phyloP scores from a whole-genome alignment of 30 jellyfish, hydroid and myxozoan genomes.

The Turritopsis dohrnii region DNA sequence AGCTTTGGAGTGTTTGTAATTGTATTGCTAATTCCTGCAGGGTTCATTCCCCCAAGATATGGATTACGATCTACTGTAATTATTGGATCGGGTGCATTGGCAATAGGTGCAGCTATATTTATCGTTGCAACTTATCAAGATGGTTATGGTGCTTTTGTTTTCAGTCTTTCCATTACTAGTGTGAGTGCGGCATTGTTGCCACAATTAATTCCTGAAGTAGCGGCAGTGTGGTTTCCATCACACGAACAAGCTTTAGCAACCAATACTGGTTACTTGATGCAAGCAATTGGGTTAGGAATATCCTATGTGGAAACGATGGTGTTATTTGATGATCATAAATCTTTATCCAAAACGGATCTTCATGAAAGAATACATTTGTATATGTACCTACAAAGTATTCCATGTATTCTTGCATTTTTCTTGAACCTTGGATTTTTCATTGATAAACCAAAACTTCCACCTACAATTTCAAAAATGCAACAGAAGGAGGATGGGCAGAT shows the following conservation, averaged over 20 bases:
- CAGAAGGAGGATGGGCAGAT: neutral
- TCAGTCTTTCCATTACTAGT: neutral
- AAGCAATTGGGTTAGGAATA: neutral
- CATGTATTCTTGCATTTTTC: neutral
- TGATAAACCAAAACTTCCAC: slow-evolving; percentile 6
- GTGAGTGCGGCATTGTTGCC: neutral
- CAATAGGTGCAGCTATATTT: slow-evolving; percentile 12
- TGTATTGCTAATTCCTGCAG: slow-evolving; percentile 7
- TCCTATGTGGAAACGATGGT: neutral
- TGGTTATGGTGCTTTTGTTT: neutral
- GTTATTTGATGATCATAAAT: neutral
- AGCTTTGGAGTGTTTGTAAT: neutral
- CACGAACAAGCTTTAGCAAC: neutral
- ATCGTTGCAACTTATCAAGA: neutral
- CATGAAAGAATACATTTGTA: neutral
- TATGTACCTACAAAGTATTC: neutral
- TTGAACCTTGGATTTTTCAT: neutral
- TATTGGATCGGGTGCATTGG: neutral
- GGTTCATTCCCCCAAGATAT: neutral
- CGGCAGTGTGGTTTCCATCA: slow-evolving; percentile 19
- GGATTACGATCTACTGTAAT: neutral
- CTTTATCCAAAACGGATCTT: neutral
- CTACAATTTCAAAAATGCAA: neutral
- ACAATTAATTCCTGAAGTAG: neutral
- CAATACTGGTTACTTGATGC: slow-evolving; percentile 5